phyloP scores from a whole-genome alignment of 2,113 vertebrate species.

The Gobius niger region DNA sequence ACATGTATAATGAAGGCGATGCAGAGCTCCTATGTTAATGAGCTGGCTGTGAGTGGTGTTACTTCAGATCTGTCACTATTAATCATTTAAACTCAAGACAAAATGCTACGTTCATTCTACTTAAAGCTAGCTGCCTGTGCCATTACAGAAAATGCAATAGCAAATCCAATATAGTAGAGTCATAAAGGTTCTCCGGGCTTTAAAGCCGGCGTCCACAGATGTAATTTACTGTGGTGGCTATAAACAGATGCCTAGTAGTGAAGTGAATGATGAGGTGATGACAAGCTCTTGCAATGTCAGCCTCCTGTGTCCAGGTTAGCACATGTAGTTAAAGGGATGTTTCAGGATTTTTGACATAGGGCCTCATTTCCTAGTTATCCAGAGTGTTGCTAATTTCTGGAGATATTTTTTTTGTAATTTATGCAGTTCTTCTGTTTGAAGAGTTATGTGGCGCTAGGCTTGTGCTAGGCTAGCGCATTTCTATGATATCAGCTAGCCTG shows the following conservation, averaged over 20 bases:
- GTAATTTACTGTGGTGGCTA: conserved; percentile 33
- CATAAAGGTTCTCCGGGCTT: conserved; percentile 36
- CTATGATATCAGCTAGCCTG: too few relatives aligned
- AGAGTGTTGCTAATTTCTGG: too few relatives aligned
- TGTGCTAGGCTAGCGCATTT: too few relatives aligned
- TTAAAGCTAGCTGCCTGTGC: conserved; percentile 34
- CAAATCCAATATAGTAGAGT: conserved; percentile 44
- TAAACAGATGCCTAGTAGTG: conserved; percentile 18
- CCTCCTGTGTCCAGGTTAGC: not conserved
- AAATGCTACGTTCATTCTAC: conserved; percentile 39
- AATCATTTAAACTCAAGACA: conserved; percentile 54
- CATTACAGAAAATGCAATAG: conserved; percentile 51
- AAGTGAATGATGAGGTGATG: conserved; percentile 19
- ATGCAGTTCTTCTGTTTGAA: too few relatives aligned
- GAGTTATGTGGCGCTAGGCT: too few relatives aligned
- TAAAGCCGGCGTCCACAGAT: conserved; percentile 21
- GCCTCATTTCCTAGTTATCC: too few relatives aligned
- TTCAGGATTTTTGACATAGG: too few relatives aligned
- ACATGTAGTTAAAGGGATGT: too few relatives aligned
- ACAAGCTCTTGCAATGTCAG: conserved; percentile 3
- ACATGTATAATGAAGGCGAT: conserved; percentile 59
- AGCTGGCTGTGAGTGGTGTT: conserved; percentile 51
- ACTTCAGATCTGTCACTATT: conserved; percentile 61
- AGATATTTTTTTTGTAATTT: too few relatives aligned
- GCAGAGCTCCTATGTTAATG: conserved; percentile 49